Evolutionary conservation across 2,113 vertebrate species (phyloP), one percentile per base, ranked within the genome.

Genomic region (Capricornis sumatraensis): DNA sequence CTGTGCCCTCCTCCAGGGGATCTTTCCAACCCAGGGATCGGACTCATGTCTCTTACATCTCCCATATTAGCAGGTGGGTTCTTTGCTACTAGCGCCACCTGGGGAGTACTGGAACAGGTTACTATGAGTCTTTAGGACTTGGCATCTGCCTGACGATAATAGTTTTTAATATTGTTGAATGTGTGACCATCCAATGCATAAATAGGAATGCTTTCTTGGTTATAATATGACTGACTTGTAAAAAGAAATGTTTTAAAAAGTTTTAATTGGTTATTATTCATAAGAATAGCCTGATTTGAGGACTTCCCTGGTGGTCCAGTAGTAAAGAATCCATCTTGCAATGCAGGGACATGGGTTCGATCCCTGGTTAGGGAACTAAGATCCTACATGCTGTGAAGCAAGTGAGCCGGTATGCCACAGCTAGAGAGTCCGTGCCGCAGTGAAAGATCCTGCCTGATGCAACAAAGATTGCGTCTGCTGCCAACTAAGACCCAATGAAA

Each of bases 231-330:
- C 28, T 52, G 30, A 21, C 28, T 89, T 30, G 28, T 50, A 30
- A 53, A 93, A 94, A 85, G 36, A 95, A 91, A 86, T 86, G 50
- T 33, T 78, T 50, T 96, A 45, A 88, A 93, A 60, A 57, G 60
- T n/a, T 74, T 79, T 23, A 0, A 36, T 28, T 45, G 5, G 2
- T 50, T 14, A 13, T 58, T 64, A 30, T 28, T 6, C n/a, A 12
- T 43, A 74, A 27, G 8, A 40, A 50, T 5, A 88, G 67, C n/a
- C 88, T 47, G 67, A 47, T 85, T 94, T 95, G 36, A 43, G 71
- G 40, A 43, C 40, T 43, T 76, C 23, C 12, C 71, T 76, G 71
- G 71, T 76, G 40, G 23, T 43, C 23, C 71, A 76, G 71, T 27
- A 43, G 71, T 76, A 4, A 76, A 76, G 71, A 76, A 23, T 43